A percentile compares a stretch with the other conserved stretches of the same genome.
Conservation (phyloP, 2,797 vertebrate genomes). For the Danio tinwini region DNA sequence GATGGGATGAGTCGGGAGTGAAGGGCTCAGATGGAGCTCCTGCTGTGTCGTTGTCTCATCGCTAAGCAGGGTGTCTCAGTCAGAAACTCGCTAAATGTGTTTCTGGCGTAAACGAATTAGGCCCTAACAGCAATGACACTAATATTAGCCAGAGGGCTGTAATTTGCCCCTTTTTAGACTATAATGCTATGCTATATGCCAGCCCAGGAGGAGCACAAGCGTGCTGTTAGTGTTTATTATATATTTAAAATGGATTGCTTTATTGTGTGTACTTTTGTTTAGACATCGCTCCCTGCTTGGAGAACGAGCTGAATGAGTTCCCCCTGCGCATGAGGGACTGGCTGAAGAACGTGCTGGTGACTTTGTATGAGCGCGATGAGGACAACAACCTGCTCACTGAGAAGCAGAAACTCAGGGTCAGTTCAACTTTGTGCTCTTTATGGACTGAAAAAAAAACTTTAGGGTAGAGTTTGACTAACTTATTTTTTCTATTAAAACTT, state of each 20-base stretch:
- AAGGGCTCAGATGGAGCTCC: constrained; percentile 70
- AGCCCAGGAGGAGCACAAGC: not conserved
- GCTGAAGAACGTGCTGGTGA: constrained; percentile 99
- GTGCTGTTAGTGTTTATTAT: constrained; percentile 23
- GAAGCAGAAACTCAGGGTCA: constrained; percentile 97
- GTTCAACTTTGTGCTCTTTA: constrained; percentile 43
- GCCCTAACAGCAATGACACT: constrained; percentile 28
- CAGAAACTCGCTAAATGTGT: constrained; percentile 37
- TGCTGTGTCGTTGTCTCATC: constrained; percentile 23
- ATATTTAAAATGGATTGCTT: constrained; percentile 1
- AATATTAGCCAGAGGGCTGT: constrained; percentile 28
- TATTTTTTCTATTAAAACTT: not conserved
- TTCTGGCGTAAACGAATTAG: constrained; percentile 39
- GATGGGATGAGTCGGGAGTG: constrained; percentile 57
- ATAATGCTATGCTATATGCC: not conserved
- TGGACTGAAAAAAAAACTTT: constrained; percentile 1
- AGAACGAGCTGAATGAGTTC: constrained; percentile 91
- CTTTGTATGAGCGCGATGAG: constrained; percentile 92
- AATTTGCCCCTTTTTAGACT: constrained; percentile 37
- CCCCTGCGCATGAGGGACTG: constrained; percentile 99
- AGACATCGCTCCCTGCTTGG: constrained; percentile 91
- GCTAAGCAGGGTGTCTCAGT: constrained; percentile 39
- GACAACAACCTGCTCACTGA: constrained; percentile 96
- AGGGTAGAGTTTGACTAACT: not conserved
- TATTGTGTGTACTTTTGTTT: constrained; percentile 36